Conservation (phyloP, 2,113 vertebrate species). For the Spizaetus ornatus region DNA sequence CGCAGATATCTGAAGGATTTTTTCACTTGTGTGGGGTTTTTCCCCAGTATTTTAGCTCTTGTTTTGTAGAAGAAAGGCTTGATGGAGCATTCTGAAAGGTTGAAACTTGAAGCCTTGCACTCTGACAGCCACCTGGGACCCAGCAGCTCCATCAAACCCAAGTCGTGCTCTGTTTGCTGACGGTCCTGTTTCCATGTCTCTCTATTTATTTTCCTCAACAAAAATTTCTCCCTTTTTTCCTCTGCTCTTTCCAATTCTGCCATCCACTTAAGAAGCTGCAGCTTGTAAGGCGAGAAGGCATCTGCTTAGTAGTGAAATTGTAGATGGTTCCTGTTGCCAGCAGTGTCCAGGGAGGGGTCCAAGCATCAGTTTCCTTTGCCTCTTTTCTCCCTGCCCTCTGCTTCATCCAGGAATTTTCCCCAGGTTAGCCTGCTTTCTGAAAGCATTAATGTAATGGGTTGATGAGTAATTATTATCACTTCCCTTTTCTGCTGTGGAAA, state of each 20-base stretch:
- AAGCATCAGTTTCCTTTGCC: conserved; percentile 7
- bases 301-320: background rate
- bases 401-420: background rate
- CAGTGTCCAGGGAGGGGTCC: background rate
- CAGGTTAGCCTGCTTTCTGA: background rate
- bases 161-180: background rate
- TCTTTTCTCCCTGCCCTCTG: background rate
- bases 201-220: background rate
- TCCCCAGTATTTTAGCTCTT: background rate
- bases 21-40: background rate
- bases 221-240: background rate
- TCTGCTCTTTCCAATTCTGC: background rate
- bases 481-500: background rate
- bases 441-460: background rate
- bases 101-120: background rate
- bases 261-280: background rate
- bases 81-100: background rate
- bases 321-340: background rate
- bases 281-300: background rate
- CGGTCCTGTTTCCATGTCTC: background rate
- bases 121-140: background rate
- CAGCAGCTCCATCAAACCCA: background rate
- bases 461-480: background rate
- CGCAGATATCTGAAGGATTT: background rate
- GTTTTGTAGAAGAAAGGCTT: background rate